Evolutionary conservation across 1,140 invertebrate genomes (phyloP), one percentile per base, ranked within the genome.

Genomic region (Periplaneta americana): DNA sequence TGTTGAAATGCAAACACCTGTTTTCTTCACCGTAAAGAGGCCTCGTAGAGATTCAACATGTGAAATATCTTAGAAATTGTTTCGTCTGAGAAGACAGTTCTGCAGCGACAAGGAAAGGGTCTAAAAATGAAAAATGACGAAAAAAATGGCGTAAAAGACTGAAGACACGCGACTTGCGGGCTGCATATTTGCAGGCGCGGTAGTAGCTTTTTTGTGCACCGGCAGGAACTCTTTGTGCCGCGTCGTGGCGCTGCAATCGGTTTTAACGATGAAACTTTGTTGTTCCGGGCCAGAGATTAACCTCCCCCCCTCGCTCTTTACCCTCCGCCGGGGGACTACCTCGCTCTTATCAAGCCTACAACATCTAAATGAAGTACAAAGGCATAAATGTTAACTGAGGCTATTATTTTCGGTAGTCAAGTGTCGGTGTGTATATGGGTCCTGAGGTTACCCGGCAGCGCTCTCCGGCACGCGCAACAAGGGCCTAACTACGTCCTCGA

Each of bases 321-420:
- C 76, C 33, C 33, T 35, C 76, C 34, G 15, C 10, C 17, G 57
- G 13, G 15, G 17, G 22, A 35, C 76, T 36, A 78, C 76, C 35
- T 32, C 76, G 22, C 57, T 33, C 82, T 80, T 83, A 83, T 83
- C 82, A 34, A 22, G 34, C 2, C 57, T 74, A 35, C 34, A 78
- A 66, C 48, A 83, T 83, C 82, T 83, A 83, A 83, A 83, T 83
- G 79, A 83, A 83, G 82, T 83, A 83, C 82, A 83, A 83, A 83
- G 80, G 79, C 82, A 83, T 83, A 83, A 83, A 83, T 81, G 82
- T 83, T 83, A 83, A 83, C 82, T 77, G 80, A 80, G 28, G 81
- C 82, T 83, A 83, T 83, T 83, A 83, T 83, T 83, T 80, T 78
- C 28, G 28, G 79, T 35, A 66, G 80, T 74, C 75, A 79, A 79